These are phyloP conservation scores for Trypoxylon attenuatum DNA, from an alignment of 2,888 invertebrate species.

Conservation along the genomic window DNA sequence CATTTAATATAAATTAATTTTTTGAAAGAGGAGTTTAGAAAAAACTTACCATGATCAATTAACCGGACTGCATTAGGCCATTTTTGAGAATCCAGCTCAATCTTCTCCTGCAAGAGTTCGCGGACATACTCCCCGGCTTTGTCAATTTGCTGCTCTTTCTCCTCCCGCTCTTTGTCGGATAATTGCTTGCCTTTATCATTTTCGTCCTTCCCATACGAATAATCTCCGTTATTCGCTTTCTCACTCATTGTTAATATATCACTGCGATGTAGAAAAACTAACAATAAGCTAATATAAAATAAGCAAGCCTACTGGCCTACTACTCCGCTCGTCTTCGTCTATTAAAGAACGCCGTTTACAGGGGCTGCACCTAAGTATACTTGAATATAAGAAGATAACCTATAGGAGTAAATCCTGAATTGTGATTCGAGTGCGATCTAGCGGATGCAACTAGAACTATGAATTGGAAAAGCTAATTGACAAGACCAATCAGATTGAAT, in stretches of 20 bases:
- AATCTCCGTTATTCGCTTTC: slow-evolving; percentile 68
- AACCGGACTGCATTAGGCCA: slow-evolving; percentile 83
- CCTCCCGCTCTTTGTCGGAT: slow-evolving; percentile 76
- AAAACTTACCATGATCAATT: slow-evolving; percentile 82
- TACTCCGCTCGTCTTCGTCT: too few relatives aligned
- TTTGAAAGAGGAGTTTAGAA: background rate
- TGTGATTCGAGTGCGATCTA: too few relatives aligned
- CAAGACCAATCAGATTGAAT: too few relatives aligned
- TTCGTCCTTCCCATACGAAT: slow-evolving; percentile 65
- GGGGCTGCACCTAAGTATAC: too few relatives aligned
- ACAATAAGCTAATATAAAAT: too few relatives aligned
- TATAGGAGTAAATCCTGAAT: too few relatives aligned
- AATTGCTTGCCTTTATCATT: slow-evolving; percentile 55
- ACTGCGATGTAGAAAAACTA: background rate
- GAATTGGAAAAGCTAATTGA: too few relatives aligned
- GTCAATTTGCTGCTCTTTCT: slow-evolving; percentile 78
- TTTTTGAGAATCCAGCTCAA: slow-evolving; percentile 78
- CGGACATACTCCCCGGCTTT: slow-evolving; percentile 87
- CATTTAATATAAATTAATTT: too few relatives aligned
- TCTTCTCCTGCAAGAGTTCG: slow-evolving; percentile 84
- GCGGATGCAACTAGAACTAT: too few relatives aligned
- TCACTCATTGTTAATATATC: slow-evolving; percentile 59
- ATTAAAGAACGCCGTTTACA: too few relatives aligned
- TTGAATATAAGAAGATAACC: too few relatives aligned
- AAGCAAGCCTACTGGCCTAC: too few relatives aligned